Conservation (phyloP, 1,140 invertebrate genomes). For the Tetramorium simillimum region DNA sequence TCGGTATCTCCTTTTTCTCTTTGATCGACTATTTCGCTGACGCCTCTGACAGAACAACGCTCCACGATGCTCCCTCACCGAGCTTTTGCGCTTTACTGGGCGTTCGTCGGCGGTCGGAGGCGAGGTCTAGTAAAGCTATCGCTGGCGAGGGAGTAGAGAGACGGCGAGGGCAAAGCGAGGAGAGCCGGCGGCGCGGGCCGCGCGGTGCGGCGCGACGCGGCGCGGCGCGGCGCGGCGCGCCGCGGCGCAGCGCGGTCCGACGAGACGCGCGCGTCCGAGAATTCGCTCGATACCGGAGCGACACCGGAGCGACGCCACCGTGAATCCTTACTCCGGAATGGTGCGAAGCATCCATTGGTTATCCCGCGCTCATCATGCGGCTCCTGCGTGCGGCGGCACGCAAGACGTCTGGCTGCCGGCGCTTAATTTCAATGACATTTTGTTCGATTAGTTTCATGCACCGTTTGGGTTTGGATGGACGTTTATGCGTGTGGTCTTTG, state of each 20-base stretch:
- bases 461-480: neutral
- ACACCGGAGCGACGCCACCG: conserved; percentile 39
- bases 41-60: neutral
- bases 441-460: neutral
- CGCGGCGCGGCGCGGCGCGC: conserved; percentile 70
- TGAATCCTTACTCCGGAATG: conserved; percentile 47
- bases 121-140: conserved; percentile 24
- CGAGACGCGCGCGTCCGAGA: conserved; percentile 73
- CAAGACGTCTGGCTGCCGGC: neutral
- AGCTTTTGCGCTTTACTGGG: conserved; percentile 79
- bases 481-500: neutral
- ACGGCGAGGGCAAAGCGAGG: conserved; percentile 35
- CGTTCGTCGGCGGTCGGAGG: conserved; percentile 56
- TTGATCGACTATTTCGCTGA: conserved; percentile 4
- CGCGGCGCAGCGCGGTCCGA: neutral
- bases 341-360: conserved; percentile 4
- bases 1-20: neutral
- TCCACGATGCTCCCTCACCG: conserved; percentile 52
- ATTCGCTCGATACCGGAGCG: conserved; percentile 78
- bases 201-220: conserved; percentile 65
- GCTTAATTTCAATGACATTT: conserved; percentile 3
- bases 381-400: conserved; percentile 3
- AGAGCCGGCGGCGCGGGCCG: conserved; percentile 63
- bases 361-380: conserved; percentile 17
- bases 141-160: neutral